phyloP scores from a whole-genome alignment of 2,888 invertebrate species.

The Drosophila maculinotata region DNA sequence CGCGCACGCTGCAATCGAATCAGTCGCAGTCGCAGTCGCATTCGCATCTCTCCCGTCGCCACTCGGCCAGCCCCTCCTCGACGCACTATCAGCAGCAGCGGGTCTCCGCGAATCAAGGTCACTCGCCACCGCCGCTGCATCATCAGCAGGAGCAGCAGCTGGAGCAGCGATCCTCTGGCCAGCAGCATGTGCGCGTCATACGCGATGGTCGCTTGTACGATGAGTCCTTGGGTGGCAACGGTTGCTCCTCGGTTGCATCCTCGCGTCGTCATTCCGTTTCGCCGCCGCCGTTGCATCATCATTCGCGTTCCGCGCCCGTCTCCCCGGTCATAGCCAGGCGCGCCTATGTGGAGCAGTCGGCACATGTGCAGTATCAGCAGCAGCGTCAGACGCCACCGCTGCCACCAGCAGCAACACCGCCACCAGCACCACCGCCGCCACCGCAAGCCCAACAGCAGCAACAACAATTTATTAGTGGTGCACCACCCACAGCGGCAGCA shows the following conservation, averaged over 20 bases:
- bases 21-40: constrained; percentile 26
- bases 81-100: constrained; percentile 67
- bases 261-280: constrained; percentile 74
- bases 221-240: constrained; percentile 58
- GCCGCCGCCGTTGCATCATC: constrained; percentile 79
- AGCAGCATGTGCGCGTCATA: constrained; percentile 84
- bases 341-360: constrained; percentile 58
- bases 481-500: constrained; percentile 70
- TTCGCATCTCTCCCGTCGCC: constrained; percentile 72
- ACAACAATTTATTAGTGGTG: constrained; percentile 46
- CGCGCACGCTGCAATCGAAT: constrained; percentile 69
- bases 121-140: constrained; percentile 42
- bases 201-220: constrained; percentile 85
- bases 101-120: constrained; percentile 2
- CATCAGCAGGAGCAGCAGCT: constrained; percentile 32
- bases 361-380: constrained; percentile 70
- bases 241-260: constrained; percentile 25
- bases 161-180: constrained; percentile 19
- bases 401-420: constrained; percentile 26
- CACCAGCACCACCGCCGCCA: constrained; percentile 34
- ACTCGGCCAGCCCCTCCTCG: constrained; percentile 79
- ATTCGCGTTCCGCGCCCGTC: constrained; percentile 77
- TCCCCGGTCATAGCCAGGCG: constrained; percentile 74
- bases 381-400: constrained; percentile 44
- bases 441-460: constrained; percentile 46